phyloP scores from a whole-genome alignment of 1,140 invertebrate species.

The Nixonia krombeini region DNA sequence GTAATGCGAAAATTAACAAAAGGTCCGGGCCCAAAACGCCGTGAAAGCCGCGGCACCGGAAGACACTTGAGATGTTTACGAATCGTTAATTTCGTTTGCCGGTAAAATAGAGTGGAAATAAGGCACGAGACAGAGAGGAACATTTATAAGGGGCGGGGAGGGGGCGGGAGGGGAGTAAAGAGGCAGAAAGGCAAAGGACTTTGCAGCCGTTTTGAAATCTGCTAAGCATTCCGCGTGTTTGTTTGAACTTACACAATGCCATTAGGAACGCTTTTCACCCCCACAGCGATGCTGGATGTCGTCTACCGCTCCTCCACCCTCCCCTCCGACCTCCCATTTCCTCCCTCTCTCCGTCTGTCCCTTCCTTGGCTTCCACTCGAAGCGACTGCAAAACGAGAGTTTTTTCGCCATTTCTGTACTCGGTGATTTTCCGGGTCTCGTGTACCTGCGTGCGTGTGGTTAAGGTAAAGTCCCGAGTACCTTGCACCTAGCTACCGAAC shows the following conservation, averaged over 20 bases:
- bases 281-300: constrained; percentile 35
- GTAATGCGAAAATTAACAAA: constrained; percentile 36
- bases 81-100: constrained; percentile 49
- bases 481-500: constrained; percentile 31
- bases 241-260: constrained; percentile 57
- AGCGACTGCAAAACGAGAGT: constrained; percentile 36
- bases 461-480: constrained; percentile 40
- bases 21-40: constrained; percentile 10
- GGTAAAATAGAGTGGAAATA: constrained; percentile 36
- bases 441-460: constrained; percentile 42
- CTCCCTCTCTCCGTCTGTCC: constrained; percentile 1
- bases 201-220: constrained; percentile 52
- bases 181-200: constrained; percentile 32
- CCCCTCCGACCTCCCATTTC: constrained; percentile 9
- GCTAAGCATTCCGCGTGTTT: constrained; percentile 57
- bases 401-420: constrained; percentile 36
- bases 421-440: constrained; percentile 38
- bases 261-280: constrained; percentile 55
- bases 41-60: constrained; percentile 11
- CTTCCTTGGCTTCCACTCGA: constrained; percentile 34
- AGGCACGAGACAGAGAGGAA: constrained; percentile 30
- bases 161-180: constrained; percentile 27
- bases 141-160: constrained; percentile 22
- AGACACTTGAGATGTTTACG: constrained; percentile 50
- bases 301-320: constrained; percentile 21